Conservation (phyloP, 1,140 invertebrate genomes). For the Lasaia peninsularis region DNA sequence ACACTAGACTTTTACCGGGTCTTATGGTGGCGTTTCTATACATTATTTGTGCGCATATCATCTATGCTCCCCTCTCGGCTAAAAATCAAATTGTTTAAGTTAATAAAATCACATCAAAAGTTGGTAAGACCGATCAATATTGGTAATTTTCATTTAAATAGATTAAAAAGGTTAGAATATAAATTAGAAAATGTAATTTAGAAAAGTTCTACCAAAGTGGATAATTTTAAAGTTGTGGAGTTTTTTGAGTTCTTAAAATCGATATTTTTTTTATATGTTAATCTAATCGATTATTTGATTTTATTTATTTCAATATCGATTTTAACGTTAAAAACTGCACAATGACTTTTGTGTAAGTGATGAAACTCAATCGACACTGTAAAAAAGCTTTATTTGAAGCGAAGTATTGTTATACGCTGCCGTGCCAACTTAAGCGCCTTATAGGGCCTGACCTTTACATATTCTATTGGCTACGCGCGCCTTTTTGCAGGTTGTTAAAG, state of each 20-base stretch:
- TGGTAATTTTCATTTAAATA: conserved; percentile 15
- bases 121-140: conserved; percentile 19
- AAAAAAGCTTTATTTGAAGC: conserved; percentile 68
- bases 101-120: conserved; percentile 15
- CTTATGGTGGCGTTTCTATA: conserved; percentile 59
- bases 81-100: conserved; percentile 62
- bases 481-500: conserved; percentile 93
- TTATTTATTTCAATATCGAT: conserved; percentile 14
- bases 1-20: conserved; percentile 61
- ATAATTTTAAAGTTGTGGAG: conserved; percentile 33
- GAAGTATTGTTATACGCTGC: conserved; percentile 67
- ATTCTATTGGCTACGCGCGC: conserved; percentile 88
- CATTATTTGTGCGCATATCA: conserved; percentile 51
- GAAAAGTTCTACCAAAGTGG: conserved; percentile 17
- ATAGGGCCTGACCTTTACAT: conserved; percentile 85
- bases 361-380: conserved; percentile 59
- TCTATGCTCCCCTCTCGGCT: conserved; percentile 75
- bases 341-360: conserved; percentile 38
- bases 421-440: conserved; percentile 78
- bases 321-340: conserved; percentile 52
- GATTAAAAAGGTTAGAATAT: conserved; percentile 25
- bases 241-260: conserved; percentile 25
- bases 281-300: conserved; percentile 23
- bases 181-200: conserved; percentile 30
- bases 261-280: neutral